These are phyloP conservation scores for Lissocephala sabroskyi DNA, from an alignment of 2,888 invertebrate species.

Conservation along the genomic window DNA sequence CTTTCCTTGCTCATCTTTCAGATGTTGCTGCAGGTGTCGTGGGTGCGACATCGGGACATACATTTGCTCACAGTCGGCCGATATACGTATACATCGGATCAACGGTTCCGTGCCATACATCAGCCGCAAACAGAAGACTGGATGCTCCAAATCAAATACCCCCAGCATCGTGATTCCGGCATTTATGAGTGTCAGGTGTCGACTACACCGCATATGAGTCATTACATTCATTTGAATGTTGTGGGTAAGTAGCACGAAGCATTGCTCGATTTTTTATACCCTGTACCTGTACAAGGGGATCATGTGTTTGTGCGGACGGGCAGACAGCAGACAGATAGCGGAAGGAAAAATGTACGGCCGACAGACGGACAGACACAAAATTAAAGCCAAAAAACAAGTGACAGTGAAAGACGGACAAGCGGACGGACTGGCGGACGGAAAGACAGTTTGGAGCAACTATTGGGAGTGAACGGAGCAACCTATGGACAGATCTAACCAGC, in stretches of 20 bases:
- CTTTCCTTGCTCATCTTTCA: slow-evolving; percentile 19
- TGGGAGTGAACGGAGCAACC: too few species aligned
- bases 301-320: too few species aligned
- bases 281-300: too few species aligned
- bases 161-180: slow-evolving; percentile 88
- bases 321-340: too few species aligned
- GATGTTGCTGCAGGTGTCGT: slow-evolving; percentile 88
- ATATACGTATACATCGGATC: slow-evolving; percentile 93
- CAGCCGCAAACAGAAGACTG: slow-evolving; percentile 90
- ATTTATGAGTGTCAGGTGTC: slow-evolving; percentile 96
- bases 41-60: slow-evolving; percentile 92
- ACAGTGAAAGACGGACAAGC: too few species aligned
- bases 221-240: slow-evolving; percentile 91
- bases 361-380: too few species aligned
- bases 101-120: slow-evolving; percentile 90
- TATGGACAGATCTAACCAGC: too few species aligned
- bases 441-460: too few species aligned
- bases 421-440: too few species aligned
- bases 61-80: slow-evolving; percentile 91
- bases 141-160: slow-evolving; percentile 93
- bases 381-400: too few species aligned
- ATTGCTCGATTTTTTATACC: too few species aligned
- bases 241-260: slow-evolving; percentile 91
- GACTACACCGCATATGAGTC: slow-evolving; percentile 93
- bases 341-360: too few species aligned